Conservation (phyloP, 2,888 invertebrate genomes). For the Rhodophaea formosa region DNA sequence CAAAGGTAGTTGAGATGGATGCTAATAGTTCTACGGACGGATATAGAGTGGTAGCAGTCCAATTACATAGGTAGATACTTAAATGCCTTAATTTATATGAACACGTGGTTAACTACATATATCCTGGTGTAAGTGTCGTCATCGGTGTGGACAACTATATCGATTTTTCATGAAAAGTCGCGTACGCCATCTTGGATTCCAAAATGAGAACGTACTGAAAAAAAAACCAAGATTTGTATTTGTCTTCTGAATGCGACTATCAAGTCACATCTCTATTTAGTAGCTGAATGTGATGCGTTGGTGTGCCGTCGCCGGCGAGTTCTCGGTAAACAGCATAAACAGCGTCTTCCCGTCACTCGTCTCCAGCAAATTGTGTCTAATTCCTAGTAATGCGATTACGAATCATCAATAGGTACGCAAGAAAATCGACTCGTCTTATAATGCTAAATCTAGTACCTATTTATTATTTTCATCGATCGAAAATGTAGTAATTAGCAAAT, state of each 20-base stretch:
- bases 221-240: neutral
- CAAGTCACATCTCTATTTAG: constrained; percentile 15
- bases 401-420: constrained; percentile 28
- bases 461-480: too few relatives aligned
- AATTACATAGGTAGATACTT: too few relatives aligned
- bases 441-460: neutral
- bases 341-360: constrained; percentile 53
- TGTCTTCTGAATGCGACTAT: neutral
- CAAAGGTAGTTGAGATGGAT: too few relatives aligned
- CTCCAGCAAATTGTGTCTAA: constrained; percentile 44
- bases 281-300: constrained; percentile 35
- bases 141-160: too few relatives aligned
- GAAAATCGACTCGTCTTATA: neutral
- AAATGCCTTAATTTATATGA: too few relatives aligned
- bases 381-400: constrained; percentile 30
- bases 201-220: neutral
- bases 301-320: constrained; percentile 38
- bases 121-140: too few relatives aligned
- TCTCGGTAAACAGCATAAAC: constrained; percentile 61
- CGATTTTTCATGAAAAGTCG: too few relatives aligned
- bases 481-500: too few relatives aligned
- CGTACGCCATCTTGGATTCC: too few relatives aligned
- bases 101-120: too few relatives aligned
- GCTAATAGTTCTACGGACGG: too few relatives aligned
- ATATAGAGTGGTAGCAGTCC: too few relatives aligned